Evolutionary conservation across 2,797 vertebrate species (phyloP), one percentile per base, ranked within the genome.

Genomic region (Scleropages formosus): DNA sequence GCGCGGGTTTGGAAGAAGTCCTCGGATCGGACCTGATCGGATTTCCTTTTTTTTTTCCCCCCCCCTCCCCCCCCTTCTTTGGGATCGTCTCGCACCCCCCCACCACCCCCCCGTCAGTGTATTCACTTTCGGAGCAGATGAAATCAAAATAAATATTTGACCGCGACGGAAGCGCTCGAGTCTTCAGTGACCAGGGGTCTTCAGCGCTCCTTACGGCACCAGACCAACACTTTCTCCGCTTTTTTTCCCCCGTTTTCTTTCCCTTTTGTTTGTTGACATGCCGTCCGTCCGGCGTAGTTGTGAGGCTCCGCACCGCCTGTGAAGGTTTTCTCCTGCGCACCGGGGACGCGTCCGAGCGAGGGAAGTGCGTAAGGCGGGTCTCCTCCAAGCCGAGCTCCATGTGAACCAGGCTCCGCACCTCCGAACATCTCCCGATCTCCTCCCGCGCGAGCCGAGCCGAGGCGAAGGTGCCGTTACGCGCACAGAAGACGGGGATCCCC

Each of bases 71-170:
- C n/a, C n/a, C n/a, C n/a, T n/a, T n/a, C n/a, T n/a, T n/a, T n/a
- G n/a, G n/a, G n/a, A n/a, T n/a, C n/a, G n/a, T n/a, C n/a, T n/a
- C n/a, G n/a, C n/a, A n/a, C n/a, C n/a, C n/a, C n/a, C n/a, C n/a
- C n/a, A n/a, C n/a, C n/a, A n/a, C n/a, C n/a, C n/a, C n/a, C n/a
- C n/a, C n/a, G n/a, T n/a, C n/a, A n/a, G n/a, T n/a, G n/a, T n/a
- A n/a, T n/a, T n/a, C 88, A 85, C 94, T 92, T 94, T 91, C 84
- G 90, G 93, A 90, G 90, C 91, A 91, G 93, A 94, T 91, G 94
- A 94, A 86, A 92, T 83, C 87, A 89, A 87, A 90, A 84, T 27
- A 87, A 84, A 82, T 80, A 84, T 85, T 85, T 88, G 75, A 83
- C 83, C 79, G 82, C 81, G 80, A 82, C 82, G 84, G 87, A 86